Percentiles rank a stretch among this genome's conserved stretches.
phyloP scores from a whole-genome alignment of 2,113 vertebrate genomes.

The Andinoacara biseriatus region DNA sequence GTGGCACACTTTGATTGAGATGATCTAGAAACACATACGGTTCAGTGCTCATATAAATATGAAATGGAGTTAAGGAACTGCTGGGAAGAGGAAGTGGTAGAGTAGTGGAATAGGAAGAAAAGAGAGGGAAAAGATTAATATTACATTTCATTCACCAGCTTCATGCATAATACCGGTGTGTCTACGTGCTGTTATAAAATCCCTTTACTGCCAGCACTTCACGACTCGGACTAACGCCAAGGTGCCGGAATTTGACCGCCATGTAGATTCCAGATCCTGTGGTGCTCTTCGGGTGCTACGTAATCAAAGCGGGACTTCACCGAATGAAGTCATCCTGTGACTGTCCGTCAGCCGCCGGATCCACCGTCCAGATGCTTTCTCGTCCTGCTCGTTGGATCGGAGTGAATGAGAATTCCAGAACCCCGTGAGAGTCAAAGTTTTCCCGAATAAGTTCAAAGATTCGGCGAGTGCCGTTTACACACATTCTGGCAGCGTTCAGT shows the following conservation, averaged over 20 bases:
- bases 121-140: background rate
- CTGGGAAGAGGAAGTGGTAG: slow-evolving; percentile 1
- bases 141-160: background rate
- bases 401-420: slow-evolving; percentile 24
- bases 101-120: background rate
- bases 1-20: background rate
- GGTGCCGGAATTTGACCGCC: background rate
- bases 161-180: background rate
- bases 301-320: background rate
- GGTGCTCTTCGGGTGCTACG: background rate
- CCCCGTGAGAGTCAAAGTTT: background rate
- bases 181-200: background rate
- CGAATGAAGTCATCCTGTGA: slow-evolving; percentile 19
- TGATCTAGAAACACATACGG: background rate
- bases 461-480: background rate
- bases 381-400: background rate
- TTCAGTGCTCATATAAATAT: background rate
- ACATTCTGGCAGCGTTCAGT: background rate
- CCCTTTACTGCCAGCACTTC: background rate
- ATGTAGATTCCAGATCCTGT: background rate
- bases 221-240: background rate
- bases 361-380: slow-evolving; percentile 40
- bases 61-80: background rate
- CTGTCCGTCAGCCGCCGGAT: slow-evolving; percentile 14
- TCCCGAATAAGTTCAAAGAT: background rate